Base-by-base conservation (phyloP, 2,888 invertebrate genomes). In the Eristalinus aeneus region DNA sequence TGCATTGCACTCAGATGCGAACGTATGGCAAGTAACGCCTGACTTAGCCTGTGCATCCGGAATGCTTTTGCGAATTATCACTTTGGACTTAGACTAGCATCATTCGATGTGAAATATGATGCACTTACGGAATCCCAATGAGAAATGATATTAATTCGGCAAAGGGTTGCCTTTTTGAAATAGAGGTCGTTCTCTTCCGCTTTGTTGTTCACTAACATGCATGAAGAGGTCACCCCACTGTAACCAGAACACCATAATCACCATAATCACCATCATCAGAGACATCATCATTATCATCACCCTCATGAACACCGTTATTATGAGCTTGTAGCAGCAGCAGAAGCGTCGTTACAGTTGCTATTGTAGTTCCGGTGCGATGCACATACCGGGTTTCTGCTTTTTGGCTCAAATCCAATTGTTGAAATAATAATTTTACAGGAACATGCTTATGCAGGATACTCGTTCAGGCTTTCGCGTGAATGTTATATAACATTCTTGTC, bases 351-450 rank as follows among this genome's bases (percentile, higher is more conserved):
- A 20, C 22, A 31, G 68, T 54, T 69, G 76, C 54, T n/a, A 27
- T 20, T 64, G 39, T 76, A 71, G 84, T 85, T 85, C 68, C 80
- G 67, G 67, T 85, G 75, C 68, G 72, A 75, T 80, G 84, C 80
- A 34, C 80, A 85, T 16, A 76, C 71, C 71, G 31, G 72, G 61
- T 72, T 72, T 80, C 76, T 76, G 53, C 72, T 68, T 84, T 85
- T 80, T 85, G 84, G 84, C 84, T 72, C 71, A 80, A 80, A 85
- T 85, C 84, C 84, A 85, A 85, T 85, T 85, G 84, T 80, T 85
- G 76, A 75, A 85, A 80, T 80, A 80, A 85, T 80, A 85, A 84
- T 80, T 85, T 85, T 63, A 67, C 63, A 63, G 75, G 56, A 74
- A 56, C 75, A 80, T 80, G 72, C 63, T 54, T 63, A 34, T 60